phyloP scores from a whole-genome alignment of 2,888 invertebrate species.

The Ptilodon capucinus region DNA sequence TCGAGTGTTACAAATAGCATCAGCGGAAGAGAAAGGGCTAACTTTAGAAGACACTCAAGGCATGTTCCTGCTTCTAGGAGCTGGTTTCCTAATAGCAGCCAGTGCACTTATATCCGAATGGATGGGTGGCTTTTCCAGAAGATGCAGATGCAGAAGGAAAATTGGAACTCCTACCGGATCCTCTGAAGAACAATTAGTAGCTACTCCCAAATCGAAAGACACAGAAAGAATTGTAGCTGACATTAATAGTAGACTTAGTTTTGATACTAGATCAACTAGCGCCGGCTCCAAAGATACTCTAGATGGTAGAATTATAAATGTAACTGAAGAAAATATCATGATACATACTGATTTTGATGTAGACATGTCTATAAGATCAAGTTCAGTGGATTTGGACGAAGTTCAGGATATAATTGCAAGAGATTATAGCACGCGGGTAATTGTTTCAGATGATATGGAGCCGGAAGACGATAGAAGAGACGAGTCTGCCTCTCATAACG shows the following conservation, averaged over 20 bases:
- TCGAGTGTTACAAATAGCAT: slow-evolving; percentile 63
- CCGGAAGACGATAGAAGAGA: slow-evolving; percentile 34
- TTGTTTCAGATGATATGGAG: slow-evolving; percentile 33
- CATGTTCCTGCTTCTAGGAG: slow-evolving; percentile 88
- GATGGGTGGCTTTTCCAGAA: slow-evolving; percentile 86
- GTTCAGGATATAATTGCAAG: slow-evolving; percentile 68
- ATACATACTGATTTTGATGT: slow-evolving; percentile 55
- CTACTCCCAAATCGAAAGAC: slow-evolving; percentile 33
- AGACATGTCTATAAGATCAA: slow-evolving; percentile 58
- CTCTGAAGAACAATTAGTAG: slow-evolving; percentile 47
- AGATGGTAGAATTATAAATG: slow-evolving; percentile 61
- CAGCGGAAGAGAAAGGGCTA: slow-evolving; percentile 87
- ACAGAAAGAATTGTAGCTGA: slow-evolving; percentile 30
- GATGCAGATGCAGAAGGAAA: slow-evolving; percentile 67
- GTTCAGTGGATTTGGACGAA: slow-evolving; percentile 71
- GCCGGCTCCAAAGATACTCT: slow-evolving; percentile 57
- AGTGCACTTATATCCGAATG: slow-evolving; percentile 86
- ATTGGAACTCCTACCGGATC: slow-evolving; percentile 30
- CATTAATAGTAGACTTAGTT: slow-evolving; percentile 40
- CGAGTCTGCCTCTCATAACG: slow-evolving; percentile 46
- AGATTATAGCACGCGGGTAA: slow-evolving; percentile 45
- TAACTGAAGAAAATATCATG: slow-evolving; percentile 57
- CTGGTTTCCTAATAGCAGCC: slow-evolving; percentile 86
- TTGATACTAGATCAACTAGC: slow-evolving; percentile 45
- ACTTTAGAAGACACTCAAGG: slow-evolving; percentile 91